These are phyloP conservation scores for Pristionchus pacificus DNA, from an alignment of 1,140 invertebrate species.

Conservation along the genomic window DNA sequence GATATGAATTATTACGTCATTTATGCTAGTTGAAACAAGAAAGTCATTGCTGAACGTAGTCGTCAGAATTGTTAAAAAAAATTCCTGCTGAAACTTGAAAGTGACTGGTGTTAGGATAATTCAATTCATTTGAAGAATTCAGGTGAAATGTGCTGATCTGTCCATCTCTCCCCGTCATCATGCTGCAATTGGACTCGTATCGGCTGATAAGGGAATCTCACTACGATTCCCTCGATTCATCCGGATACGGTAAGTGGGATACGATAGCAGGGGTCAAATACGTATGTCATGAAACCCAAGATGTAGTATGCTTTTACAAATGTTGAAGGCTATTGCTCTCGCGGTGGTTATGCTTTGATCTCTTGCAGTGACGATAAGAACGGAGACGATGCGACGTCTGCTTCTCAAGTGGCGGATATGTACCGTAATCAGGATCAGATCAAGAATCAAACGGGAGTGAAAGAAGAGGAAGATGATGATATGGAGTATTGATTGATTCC, in stretches of 20 bases:
- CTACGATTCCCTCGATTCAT: conserved; percentile 83
- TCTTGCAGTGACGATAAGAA: conserved; percentile 83
- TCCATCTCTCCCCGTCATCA: conserved; percentile 86
- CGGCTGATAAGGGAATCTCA: conserved; percentile 70
- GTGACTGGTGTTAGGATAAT: too few relatives aligned
- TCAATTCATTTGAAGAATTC: too few relatives aligned
- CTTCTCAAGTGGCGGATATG: conserved; percentile 74
- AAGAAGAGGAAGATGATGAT: conserved; percentile 15
- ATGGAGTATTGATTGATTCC: conserved; percentile 15
- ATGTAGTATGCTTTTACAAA: too few relatives aligned
- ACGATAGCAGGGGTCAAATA: too few relatives aligned
- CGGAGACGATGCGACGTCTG: conserved; percentile 84
- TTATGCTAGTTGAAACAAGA: too few relatives aligned
- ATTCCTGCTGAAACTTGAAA: too few relatives aligned
- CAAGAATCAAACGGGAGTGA: conserved; percentile 65
- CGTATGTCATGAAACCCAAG: too few relatives aligned
- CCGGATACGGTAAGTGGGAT: conserved; percentile 56
- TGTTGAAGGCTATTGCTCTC: too few relatives aligned
- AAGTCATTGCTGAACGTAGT: too few relatives aligned
- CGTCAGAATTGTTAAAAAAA: too few relatives aligned
- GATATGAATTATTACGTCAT: too few relatives aligned
- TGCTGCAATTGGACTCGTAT: conserved; percentile 79
- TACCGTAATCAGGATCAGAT: conserved; percentile 87
- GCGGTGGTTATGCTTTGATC: not conserved
- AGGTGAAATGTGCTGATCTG: conserved; percentile 89